These are phyloP conservation scores for Lysandra coridon DNA, from an alignment of 2,888 invertebrate species.

Conservation along the genomic window DNA sequence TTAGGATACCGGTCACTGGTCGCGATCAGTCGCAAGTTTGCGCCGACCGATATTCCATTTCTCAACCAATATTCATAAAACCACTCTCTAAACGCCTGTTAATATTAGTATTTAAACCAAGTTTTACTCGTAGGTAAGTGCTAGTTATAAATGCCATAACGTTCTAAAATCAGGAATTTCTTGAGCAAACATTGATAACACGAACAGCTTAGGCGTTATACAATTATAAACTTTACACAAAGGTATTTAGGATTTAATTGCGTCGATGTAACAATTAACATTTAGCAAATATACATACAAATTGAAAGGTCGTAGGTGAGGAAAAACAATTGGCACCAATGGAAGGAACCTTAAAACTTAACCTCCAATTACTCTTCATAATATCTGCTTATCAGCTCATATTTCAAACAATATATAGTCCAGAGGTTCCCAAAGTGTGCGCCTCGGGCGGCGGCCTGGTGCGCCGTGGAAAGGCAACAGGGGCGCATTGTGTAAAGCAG, in stretches of 20 bases:
- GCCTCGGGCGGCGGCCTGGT: too few species aligned
- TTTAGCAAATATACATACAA: neutral
- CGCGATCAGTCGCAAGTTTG: neutral
- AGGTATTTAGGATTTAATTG: neutral
- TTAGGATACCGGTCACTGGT: too few species aligned
- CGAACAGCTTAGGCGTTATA: neutral
- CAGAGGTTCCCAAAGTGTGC: neutral
- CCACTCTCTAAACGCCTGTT: neutral
- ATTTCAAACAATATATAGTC: neutral
- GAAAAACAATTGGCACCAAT: neutral
- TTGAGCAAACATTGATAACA: constrained; percentile 1
- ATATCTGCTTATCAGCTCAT: neutral
- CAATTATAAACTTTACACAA: neutral
- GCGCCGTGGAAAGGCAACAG: too few species aligned
- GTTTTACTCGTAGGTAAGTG: neutral
- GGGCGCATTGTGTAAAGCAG: too few species aligned
- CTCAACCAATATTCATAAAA: neutral
- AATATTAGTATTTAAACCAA: neutral
- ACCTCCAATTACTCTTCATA: constrained; percentile 7
- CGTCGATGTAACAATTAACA: neutral
- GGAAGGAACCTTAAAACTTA: neutral
- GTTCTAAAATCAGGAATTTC: constrained; percentile 21
- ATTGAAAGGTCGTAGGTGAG: neutral
- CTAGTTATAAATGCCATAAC: constrained; percentile 1
- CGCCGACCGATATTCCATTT: neutral